These are phyloP conservation scores for Aspiorhynchus laticeps DNA, from an alignment of 2,113 vertebrate species.

Conservation along the genomic window DNA sequence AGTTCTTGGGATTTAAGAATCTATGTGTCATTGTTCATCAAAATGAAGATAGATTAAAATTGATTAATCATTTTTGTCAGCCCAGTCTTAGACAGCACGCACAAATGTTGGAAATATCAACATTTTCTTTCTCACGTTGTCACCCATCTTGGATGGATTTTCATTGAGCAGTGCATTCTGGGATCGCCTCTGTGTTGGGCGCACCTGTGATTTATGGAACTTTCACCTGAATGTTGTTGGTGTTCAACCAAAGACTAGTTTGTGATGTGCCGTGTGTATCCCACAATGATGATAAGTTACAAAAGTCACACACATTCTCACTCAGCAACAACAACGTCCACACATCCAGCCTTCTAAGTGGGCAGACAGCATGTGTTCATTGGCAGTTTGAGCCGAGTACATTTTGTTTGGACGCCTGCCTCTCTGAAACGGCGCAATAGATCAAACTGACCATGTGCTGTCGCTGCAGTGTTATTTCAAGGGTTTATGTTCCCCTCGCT, in stretches of 20 bases:
- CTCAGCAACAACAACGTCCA: background rate
- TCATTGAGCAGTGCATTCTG: background rate
- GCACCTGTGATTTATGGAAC: background rate
- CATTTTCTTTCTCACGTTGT: too few species aligned
- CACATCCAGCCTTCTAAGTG: background rate
- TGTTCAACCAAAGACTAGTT: background rate
- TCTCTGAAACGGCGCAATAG: slow-evolving; percentile 62
- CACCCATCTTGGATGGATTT: too few species aligned
- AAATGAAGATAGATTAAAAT: background rate
- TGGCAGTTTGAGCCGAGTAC: slow-evolving; percentile 29
- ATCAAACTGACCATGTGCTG: slow-evolving; percentile 62
- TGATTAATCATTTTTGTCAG: background rate
- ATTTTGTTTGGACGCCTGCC: slow-evolving; percentile 63
- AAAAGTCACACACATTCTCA: slow-evolving; percentile 11
- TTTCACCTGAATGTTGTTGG: background rate
- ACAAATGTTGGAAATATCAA: background rate
- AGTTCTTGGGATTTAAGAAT: background rate
- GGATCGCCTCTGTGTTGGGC: background rate
- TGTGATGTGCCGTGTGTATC: background rate
- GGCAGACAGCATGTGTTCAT: slow-evolving; percentile 5
- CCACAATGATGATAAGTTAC: background rate
- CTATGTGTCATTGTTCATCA: background rate
- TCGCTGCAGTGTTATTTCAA: slow-evolving; percentile 54
- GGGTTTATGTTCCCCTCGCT: slow-evolving; percentile 56
- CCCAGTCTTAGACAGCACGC: background rate